Evolutionary conservation across 2,888 invertebrate species (phyloP), one percentile per base, ranked within the genome.

Genomic region (Junonia oenone): DNA sequence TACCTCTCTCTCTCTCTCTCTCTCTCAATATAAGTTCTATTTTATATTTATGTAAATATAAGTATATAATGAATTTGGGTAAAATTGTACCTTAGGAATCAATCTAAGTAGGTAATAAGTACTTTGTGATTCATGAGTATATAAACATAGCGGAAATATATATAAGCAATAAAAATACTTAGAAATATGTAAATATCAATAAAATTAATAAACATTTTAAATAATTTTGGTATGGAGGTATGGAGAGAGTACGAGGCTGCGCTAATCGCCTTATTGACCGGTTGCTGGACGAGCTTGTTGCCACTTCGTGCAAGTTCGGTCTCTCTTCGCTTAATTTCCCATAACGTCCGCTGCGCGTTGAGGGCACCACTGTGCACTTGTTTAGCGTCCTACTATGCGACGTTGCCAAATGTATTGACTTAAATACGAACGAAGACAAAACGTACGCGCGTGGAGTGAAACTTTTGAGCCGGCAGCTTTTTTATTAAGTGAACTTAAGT

Each of bases 321-420:
- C 73, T 71, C 75, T 72, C 73, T 82, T 85, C 88, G 87, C 76
- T 68, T 73, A 72, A 62, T 67, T 76, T 65, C 79, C 50, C 68
- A 70, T 75, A 75, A 71, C 72, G 73, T 73, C 89, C 90, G 86
- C 88, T 90, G 90, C 89, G 91, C 84, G 90, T 86, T 85, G 91
- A 75, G 89, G 91, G 90, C 91, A 90, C 91, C 80, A 70, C 79
- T 76, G 87, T 81, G 76, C 83, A 81, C 84, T 84, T 88, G 88
- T 88, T 88, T 88, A 83, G 90, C 90, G 89, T 90, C 90, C 86
- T 75, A 76, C 75, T 78, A 78, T 82, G 90, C 91, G 87, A 85
- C 87, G 91, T 91, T 91, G 91, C 90, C 91, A 90, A 84, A 81
- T 89, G 81, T 89, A 89, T 88, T 84, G 87, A 89, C 87, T 83